Percentiles rank a stretch among this genome's conserved stretches.
Conservation (phyloP, 1,140 invertebrate species). For the Steinernema khuongi region DNA sequence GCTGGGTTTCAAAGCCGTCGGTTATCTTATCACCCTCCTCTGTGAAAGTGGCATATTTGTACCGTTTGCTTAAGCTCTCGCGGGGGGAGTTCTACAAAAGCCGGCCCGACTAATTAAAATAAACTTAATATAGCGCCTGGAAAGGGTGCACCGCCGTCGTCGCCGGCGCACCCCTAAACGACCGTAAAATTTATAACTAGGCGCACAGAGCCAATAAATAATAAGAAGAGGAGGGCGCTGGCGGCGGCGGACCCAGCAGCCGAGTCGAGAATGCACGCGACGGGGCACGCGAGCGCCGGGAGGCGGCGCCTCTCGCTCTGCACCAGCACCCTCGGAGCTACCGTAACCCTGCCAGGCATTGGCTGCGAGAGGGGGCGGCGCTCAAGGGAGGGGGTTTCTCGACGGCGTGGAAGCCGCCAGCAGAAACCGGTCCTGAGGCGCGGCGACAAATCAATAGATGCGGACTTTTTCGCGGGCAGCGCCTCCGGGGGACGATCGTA, state of each 20-base stretch:
- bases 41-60: no score
- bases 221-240: neutral
- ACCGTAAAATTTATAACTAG: constrained; percentile 13
- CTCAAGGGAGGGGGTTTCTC: no score
- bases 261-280: neutral
- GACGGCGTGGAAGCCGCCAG: neutral
- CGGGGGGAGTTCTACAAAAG: no score
- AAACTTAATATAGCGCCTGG: neutral
- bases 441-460: constrained; percentile 1
- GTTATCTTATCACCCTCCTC: constrained; percentile 11
- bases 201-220: neutral
- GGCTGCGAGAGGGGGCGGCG: neutral
- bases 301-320: neutral
- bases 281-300: neutral
- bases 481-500: constrained; percentile 14
- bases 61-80: no score
- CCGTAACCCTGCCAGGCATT: neutral
- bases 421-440: constrained; percentile 2
- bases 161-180: neutral
- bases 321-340: neutral
- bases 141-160: neutral
- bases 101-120: constrained; percentile 11
- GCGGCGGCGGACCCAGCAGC: neutral
- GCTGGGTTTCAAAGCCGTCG: neutral
- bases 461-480: constrained; percentile 8